Percentiles rank a stretch among this genome's conserved stretches.
These are phyloP conservation scores for Rapana venosa DNA, from an alignment of 2,888 invertebrate genomes.

Conservation along the genomic window DNA sequence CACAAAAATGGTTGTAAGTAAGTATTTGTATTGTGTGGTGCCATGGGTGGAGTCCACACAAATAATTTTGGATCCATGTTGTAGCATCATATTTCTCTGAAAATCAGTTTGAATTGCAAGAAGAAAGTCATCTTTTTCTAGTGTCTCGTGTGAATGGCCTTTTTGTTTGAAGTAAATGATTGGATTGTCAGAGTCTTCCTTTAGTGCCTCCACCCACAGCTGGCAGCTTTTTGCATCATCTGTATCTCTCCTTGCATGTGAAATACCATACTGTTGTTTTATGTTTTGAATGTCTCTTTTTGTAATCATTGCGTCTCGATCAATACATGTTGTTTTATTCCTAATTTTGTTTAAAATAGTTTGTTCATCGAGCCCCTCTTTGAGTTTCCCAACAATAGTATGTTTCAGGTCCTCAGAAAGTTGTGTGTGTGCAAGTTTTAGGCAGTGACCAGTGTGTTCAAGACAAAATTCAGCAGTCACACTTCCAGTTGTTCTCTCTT, in stretches of 20 bases:
- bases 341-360: too few species aligned
- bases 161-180: constrained; percentile 31
- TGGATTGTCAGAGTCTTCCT: constrained; percentile 24
- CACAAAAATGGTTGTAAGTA: constrained; percentile 13
- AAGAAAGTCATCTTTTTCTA: constrained; percentile 32
- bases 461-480: too few species aligned
- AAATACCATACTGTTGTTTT: constrained; percentile 22
- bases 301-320: constrained; percentile 1
- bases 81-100: constrained; percentile 35
- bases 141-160: background rate
- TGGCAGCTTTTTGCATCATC: too few species aligned
- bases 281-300: constrained; percentile 34
- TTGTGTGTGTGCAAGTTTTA: too few species aligned
- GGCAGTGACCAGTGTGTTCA: too few species aligned
- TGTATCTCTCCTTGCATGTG: background rate
- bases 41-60: constrained; percentile 26
- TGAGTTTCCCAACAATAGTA: too few species aligned
- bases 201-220: too few species aligned
- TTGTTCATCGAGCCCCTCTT: too few species aligned
- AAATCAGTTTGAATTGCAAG: constrained; percentile 35
- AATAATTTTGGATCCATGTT: constrained; percentile 16
- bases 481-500: too few species aligned
- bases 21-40: constrained; percentile 29
- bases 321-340: too few species aligned
- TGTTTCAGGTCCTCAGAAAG: too few species aligned